Conservation (phyloP, 2,113 vertebrate genomes). For the Festucalex cinctus region DNA sequence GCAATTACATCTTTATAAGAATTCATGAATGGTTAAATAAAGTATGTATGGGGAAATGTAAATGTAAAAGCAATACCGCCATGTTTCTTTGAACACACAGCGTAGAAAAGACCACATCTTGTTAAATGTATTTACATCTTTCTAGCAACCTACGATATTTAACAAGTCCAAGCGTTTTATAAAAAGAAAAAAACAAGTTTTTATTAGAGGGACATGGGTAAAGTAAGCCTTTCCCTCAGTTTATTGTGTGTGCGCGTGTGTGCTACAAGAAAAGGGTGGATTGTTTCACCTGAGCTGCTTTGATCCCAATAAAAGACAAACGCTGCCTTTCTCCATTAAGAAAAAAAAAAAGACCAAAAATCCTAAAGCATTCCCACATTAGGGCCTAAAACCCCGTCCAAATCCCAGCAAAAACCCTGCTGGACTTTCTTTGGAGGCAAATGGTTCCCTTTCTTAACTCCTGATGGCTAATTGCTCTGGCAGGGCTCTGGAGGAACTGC, state of each 20-base stretch:
- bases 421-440: conserved; percentile 53
- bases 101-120: conserved; percentile 48
- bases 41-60: conserved; percentile 21
- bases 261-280: conserved; percentile 54
- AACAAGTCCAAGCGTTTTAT: conserved; percentile 42
- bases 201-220: conserved; percentile 42
- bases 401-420: conserved; percentile 60
- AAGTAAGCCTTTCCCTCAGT: conserved; percentile 35
- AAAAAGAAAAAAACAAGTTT: conserved; percentile 40
- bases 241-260: conserved; percentile 1
- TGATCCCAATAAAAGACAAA: conserved; percentile 59
- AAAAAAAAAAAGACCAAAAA: conserved; percentile 63
- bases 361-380: conserved; percentile 55
- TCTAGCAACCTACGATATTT: conserved; percentile 42
- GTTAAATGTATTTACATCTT: conserved; percentile 59
- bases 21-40: conserved; percentile 27
- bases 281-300: conserved; percentile 67
- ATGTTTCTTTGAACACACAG: conserved; percentile 32
- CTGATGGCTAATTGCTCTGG: conserved; percentile 69
- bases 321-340: conserved; percentile 59
- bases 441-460: conserved; percentile 49
- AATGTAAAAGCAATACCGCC: conserved; percentile 30
- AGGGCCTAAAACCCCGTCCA: conserved; percentile 47
- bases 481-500: conserved; percentile 65
- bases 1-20: conserved; percentile 16